These are phyloP conservation scores for Drosophila infuscata DNA, from an alignment of 2,888 invertebrate species.

Conservation along the genomic window DNA sequence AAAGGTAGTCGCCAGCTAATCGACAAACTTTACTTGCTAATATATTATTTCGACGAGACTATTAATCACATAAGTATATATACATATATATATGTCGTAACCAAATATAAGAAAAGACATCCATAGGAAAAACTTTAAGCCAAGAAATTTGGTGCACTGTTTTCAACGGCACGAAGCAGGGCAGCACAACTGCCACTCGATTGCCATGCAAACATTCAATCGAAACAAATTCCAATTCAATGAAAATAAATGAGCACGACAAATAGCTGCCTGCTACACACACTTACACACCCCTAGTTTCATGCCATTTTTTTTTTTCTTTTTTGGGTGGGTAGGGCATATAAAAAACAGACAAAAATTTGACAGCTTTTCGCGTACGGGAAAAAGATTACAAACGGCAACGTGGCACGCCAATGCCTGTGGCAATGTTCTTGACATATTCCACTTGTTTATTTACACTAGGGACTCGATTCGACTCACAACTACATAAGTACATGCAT, in stretches of 20 bases:
- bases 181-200: constrained; percentile 69
- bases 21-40: constrained; percentile 72
- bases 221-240: constrained; percentile 78
- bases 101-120: neutral
- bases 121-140: constrained; percentile 52
- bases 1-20: constrained; percentile 55
- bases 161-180: constrained; percentile 51
- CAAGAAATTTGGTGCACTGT: constrained; percentile 42
- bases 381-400: constrained; percentile 70
- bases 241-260: constrained; percentile 80
- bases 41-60: constrained; percentile 63
- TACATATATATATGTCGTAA: constrained; percentile 5
- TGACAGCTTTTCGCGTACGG: constrained; percentile 62
- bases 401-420: constrained; percentile 65
- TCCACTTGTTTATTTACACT: constrained; percentile 77
- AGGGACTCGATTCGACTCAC: constrained; percentile 38
- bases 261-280: constrained; percentile 57
- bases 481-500: constrained; percentile 45
- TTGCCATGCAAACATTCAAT: constrained; percentile 80
- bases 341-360: constrained; percentile 57
- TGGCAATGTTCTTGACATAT: constrained; percentile 74
- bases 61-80: constrained; percentile 62
- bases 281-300: constrained; percentile 15
- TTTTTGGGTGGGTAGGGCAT: constrained; percentile 13
- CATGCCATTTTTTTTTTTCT: neutral